phyloP scores from a whole-genome alignment of 2,797 vertebrate genomes.

The Atherinosoma microstoma region DNA sequence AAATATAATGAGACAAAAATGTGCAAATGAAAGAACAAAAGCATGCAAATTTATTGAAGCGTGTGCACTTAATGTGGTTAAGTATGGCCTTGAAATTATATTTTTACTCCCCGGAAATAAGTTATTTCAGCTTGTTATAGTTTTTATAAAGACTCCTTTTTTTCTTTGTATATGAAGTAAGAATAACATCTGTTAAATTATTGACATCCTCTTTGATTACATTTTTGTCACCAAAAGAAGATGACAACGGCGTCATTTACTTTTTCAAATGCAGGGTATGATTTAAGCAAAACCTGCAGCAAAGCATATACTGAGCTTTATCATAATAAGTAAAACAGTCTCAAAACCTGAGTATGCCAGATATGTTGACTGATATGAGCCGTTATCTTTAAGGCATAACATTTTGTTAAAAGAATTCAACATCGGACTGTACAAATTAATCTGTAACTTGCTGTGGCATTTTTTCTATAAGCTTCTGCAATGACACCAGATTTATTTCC shows the following conservation, averaged over 20 bases:
- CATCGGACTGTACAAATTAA: not conserved
- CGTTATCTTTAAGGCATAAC: not conserved
- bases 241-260: too few relatives aligned
- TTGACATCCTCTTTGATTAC: too few relatives aligned
- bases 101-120: not conserved
- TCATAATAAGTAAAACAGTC: conserved; percentile 2
- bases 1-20: not conserved
- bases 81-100: not conserved
- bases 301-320: not conserved
- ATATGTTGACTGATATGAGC: not conserved
- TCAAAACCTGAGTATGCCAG: not conserved
- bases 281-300: too few relatives aligned
- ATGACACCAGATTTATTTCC: too few relatives aligned
- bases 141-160: too few relatives aligned
- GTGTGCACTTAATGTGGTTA: not conserved
- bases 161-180: too few relatives aligned
- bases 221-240: too few relatives aligned
- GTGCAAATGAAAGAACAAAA: not conserved
- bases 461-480: too few relatives aligned
- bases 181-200: too few relatives aligned
- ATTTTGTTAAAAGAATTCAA: not conserved
- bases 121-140: too few relatives aligned
- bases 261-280: too few relatives aligned
- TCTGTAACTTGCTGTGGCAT: not conserved
- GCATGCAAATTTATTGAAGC: too few relatives aligned